Evolutionary conservation across 2,113 vertebrate species (phyloP), one percentile per base, ranked within the genome.

Genomic region (Neomonachus schauinslandi): DNA sequence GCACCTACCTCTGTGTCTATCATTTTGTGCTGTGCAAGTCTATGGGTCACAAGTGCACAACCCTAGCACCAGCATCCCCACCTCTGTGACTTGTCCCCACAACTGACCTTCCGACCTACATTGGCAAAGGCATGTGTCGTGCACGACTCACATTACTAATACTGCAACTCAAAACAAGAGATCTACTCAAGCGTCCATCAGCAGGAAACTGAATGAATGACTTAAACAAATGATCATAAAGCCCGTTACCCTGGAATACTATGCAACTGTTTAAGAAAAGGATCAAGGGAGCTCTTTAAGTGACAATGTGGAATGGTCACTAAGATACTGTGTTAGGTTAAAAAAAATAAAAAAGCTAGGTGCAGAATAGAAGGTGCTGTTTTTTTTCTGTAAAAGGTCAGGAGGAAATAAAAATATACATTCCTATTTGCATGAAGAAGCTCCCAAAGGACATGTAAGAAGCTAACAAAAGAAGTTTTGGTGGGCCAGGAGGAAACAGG

Each of bases 1-100:
- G 39, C 61, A 11, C 3, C 15, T 65, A 1, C 24, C 55, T 5
- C 24, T 13, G 33, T 4, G 26, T 24, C 26, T n/a, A 0, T 9
- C 1, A 2, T n/a, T 24, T 0, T 46, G 49, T 13, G 16, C 22
- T 1, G 36, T 4, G 46, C 11, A 22, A 18, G 83, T n/a, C 14
- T 39, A 10, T 0, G 15, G 74, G 4, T 33, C 31, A 33, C 33
- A 42, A 22, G 49, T 0, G 14, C 13, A 31, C 3, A 9, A 1
- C 36, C 80, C n/a, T 22, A 2, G 69, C 22, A 16, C 67, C 67
- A 24, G 77, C 67, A 59, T 49, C 33, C 49, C 96, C 15, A 26
- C 3, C 14, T 55, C 18, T 4, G n/a, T 4, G 42, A 72, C 1
- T 39, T 14, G 9, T 36, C 89, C 55, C 74, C 36, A 7, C 22